Evolutionary conservation across 2,888 invertebrate species (phyloP).

Genomic region (Andrena chrysosceles): DNA sequence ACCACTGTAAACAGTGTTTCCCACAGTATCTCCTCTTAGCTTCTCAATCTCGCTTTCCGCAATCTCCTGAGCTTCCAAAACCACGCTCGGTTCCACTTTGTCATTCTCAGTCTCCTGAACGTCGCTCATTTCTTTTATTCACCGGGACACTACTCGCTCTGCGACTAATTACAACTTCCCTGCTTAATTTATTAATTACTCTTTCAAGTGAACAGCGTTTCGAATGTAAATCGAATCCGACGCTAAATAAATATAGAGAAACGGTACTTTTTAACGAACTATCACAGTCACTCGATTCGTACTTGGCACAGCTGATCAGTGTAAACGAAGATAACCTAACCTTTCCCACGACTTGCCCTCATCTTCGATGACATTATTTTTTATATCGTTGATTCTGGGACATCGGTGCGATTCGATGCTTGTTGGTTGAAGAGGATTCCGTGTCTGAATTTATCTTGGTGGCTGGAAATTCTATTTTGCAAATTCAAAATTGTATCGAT

Average conservation of each 20-base stretch:
- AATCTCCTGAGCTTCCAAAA: conserved; percentile 75
- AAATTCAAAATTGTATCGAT: conserved; percentile 14
- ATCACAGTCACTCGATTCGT: conserved; percentile 1
- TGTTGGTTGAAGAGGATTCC: background rate
- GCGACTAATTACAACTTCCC: background rate
- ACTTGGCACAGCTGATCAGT: conserved; percentile 22
- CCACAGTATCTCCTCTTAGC: conserved; percentile 92
- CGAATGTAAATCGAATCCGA: background rate
- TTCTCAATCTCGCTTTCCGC: conserved; percentile 80
- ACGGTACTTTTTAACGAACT: conserved; percentile 8
- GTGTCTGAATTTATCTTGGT: background rate
- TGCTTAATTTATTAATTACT: background rate
- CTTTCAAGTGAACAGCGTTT: background rate
- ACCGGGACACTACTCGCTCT: background rate
- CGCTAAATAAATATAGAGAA: background rate
- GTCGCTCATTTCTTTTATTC: conserved; percentile 30
- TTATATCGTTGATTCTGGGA: background rate
- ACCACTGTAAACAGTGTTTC: conserved; percentile 91
- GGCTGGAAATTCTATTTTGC: background rate
- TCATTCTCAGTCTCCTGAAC: conserved; percentile 28
- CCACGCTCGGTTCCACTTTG: conserved; percentile 9
- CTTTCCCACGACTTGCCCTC: background rate
- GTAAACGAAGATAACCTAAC: conserved; percentile 33
- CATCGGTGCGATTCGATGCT: background rate
- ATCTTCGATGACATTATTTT: background rate